These are phyloP conservation scores for Fragum sueziense DNA, from an alignment of 2,888 invertebrate species.

Conservation along the genomic window DNA sequence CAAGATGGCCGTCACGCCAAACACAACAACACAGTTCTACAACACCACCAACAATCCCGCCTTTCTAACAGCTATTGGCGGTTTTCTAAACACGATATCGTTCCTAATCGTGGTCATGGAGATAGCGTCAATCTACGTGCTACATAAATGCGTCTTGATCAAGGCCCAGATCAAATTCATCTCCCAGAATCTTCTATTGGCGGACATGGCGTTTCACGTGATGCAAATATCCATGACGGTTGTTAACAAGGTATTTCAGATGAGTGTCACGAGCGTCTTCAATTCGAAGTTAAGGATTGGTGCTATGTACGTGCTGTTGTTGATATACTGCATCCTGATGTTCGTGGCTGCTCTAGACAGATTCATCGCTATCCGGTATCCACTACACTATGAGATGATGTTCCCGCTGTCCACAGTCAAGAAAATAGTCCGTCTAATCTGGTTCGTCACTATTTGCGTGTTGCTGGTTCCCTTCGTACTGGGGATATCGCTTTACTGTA, in stretches of 20 bases:
- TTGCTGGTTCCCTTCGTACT: not conserved
- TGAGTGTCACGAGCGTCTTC: not conserved
- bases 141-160: constrained; percentile 2
- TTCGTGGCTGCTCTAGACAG: not conserved
- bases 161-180: not conserved
- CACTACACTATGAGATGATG: not conserved
- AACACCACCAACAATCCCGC: not conserved
- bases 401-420: not conserved
- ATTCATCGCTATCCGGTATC: not conserved
- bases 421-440: not conserved
- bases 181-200: not conserved
- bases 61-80: too few species aligned
- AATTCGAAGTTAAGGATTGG: not conserved
- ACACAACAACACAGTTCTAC: not conserved
- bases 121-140: not conserved
- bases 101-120: not conserved
- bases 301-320: not conserved
- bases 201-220: not conserved
- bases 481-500: not conserved
- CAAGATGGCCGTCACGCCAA: too few species aligned
- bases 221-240: not conserved
- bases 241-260: not conserved
- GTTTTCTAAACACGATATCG: not conserved
- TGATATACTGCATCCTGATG: constrained; percentile 3
- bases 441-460: not conserved